Evolutionary conservation across 2,797 vertebrate species (phyloP), one percentile per base, ranked within the genome.

Genomic region (Centropyge bicolor): DNA sequence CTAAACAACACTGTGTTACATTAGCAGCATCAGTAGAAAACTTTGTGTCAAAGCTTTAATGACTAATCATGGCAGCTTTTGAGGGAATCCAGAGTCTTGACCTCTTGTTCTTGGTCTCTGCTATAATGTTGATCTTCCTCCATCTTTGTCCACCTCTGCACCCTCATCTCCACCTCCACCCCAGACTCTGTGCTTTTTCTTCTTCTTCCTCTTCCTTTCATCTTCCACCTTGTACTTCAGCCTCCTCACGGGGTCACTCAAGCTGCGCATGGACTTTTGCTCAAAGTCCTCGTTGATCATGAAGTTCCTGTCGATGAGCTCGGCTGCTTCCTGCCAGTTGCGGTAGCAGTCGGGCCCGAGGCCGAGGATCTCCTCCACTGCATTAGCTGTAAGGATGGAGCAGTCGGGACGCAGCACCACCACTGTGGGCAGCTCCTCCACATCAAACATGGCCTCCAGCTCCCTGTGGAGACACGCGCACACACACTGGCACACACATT

Each of bases 261-360:
- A 43, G 88, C 97, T 98, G 6, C 95, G 93, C 75, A 92, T 89
- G 64, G 89, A 86, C 9, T 86, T 70, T 0, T 95, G 90, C 0
- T 97, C 96, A 2, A 92, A 93, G 73, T 97, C 97, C 76, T 98
- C 95, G 0, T 92, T 95, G 86, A 93, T 86, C 81, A 95, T 92
- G 83, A 99, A 98, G 91, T 90, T 97, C 67, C 97, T 95, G 84
- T 98, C 96, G 17, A 98, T 92, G 66, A 98, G 85, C 81, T 97
- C 96, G 0, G 97, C 93, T 0, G 95, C 96, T 80, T 98, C 97
- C 83, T 96, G 96, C 97, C 97, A 98, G 94, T 96, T 97, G 64
- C 67, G 86, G 92, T 95, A 98, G 91, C 97, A 98, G 68, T 91
- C 82, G 0, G 94, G 82, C 0, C 97, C 97, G 4, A 93, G 38